Evolutionary conservation across 2,113 vertebrate species (phyloP), one percentile per base, ranked within the genome.

Genomic region (Eurystomus gularis): DNA sequence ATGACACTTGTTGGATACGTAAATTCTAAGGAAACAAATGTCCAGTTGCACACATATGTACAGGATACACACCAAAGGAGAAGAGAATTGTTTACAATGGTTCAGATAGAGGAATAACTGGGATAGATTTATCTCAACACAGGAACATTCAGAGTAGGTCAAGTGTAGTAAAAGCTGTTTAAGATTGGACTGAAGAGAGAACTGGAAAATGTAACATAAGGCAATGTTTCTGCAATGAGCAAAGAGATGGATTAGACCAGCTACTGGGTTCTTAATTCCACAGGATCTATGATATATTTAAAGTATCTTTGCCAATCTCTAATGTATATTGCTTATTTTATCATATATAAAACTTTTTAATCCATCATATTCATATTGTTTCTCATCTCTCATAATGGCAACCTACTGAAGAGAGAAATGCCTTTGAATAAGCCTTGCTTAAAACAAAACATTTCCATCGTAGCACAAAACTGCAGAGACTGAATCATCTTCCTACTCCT

Each of bases 401-500:
- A 58, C 95, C 92, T 80, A 65, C 61, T 93, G 82, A 96, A 86
- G 76, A 94, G 66, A 94, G 46, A 94, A 94, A 90, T 77, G 90
- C 58, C 51, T 93, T 94, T 96, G 90, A 96, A 91, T 91, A 89
- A 94, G 58, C 33, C 82, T 76, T 85, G 77, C 73, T 77, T 97
- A 62, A 97, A 97, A 96, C 94, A 96, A 97, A 97, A 77, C 86
- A 82, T 96, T 96, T 95, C 93, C 62, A 88, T 96, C 79, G 84
- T 95, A 76, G 89, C 81, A 94, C 75, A 94, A 94, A 94, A 93
- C 82, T 79, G 88, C 68, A 88, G 83, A 95, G 93, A 88, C 94
- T 96, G 94, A 96, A 95, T 97, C 96, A 96, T 97, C 94, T 94
- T 91, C 94, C 78, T 87, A 95, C 86, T 94, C 94, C 92, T 95